These are phyloP conservation scores for Nansenia antarctica DNA, from an alignment of 2,113 vertebrate species.

Conservation along the genomic window DNA sequence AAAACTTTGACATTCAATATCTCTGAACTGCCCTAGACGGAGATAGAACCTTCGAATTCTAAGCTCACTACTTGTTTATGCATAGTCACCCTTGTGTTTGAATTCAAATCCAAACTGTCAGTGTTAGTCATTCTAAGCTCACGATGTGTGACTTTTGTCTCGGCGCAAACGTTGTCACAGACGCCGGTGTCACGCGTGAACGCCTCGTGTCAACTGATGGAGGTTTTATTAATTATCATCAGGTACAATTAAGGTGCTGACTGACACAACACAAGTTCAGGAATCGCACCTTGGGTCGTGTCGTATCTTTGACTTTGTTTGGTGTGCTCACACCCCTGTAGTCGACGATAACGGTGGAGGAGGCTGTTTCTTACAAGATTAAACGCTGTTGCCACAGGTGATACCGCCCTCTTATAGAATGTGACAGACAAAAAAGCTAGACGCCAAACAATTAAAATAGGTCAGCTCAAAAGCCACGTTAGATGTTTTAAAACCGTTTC, in stretches of 20 bases:
- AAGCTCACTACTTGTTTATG: too few relatives aligned
- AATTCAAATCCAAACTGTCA: too few relatives aligned
- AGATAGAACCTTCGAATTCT: too few relatives aligned
- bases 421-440: background rate
- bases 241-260: constrained; percentile 63
- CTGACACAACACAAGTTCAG: constrained; percentile 48
- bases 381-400: background rate
- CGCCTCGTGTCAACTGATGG: constrained; percentile 50
- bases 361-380: background rate
- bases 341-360: constrained; percentile 35
- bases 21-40: too few relatives aligned
- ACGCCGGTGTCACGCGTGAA: constrained; percentile 51
- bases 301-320: constrained; percentile 23
- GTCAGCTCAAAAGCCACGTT: background rate
- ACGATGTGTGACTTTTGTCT: constrained; percentile 43
- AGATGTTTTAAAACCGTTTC: too few relatives aligned
- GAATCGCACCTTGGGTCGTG: constrained; percentile 44
- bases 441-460: background rate
- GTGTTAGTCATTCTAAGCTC: constrained; percentile 48
- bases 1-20: too few relatives aligned
- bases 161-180: constrained; percentile 44
- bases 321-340: background rate
- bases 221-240: constrained; percentile 72
- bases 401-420: background rate
- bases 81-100: too few relatives aligned